These are phyloP conservation scores for Cyphotilapia sp. DNA, from an alignment of 2,113 vertebrate species.

Conservation along the genomic window DNA sequence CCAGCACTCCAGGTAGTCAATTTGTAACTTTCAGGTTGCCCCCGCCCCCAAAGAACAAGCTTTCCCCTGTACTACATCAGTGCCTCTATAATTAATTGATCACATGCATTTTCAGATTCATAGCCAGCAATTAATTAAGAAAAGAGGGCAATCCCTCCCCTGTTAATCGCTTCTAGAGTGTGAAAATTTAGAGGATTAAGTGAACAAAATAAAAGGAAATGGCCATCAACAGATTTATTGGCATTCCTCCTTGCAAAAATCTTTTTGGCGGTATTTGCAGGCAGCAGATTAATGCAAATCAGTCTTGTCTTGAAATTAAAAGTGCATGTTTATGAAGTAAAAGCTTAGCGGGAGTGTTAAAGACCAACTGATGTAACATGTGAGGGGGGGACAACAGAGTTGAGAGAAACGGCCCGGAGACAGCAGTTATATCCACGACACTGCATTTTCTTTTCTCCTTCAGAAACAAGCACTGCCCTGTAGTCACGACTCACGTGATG, in stretches of 20 bases:
- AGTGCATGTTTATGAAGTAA: background rate
- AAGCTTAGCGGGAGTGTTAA: background rate
- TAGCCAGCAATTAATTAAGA: background rate
- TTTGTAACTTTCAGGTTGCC: constrained; percentile 34
- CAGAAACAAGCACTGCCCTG: constrained; percentile 39
- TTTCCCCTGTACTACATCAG: background rate
- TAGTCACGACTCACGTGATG: constrained; percentile 39
- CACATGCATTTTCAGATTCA: background rate
- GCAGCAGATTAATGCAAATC: background rate
- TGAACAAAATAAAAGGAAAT: background rate
- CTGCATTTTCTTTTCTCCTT: constrained; percentile 33
- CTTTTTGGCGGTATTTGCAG: background rate
- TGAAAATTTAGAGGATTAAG: background rate
- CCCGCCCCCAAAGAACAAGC: background rate
- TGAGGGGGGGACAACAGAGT: background rate
- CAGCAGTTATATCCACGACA: constrained; percentile 28
- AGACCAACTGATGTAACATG: background rate
- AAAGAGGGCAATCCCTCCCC: background rate
- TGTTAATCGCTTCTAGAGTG: background rate
- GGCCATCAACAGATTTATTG: background rate
- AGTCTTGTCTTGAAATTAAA: background rate
- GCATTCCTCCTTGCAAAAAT: background rate
- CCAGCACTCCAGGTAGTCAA: constrained; percentile 18
- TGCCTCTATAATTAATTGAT: background rate
- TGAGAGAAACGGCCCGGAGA: background rate